Evolutionary conservation across 2,113 vertebrate species (phyloP), one percentile per base, ranked within the genome.

Genomic region (Phaethon lepturus): DNA sequence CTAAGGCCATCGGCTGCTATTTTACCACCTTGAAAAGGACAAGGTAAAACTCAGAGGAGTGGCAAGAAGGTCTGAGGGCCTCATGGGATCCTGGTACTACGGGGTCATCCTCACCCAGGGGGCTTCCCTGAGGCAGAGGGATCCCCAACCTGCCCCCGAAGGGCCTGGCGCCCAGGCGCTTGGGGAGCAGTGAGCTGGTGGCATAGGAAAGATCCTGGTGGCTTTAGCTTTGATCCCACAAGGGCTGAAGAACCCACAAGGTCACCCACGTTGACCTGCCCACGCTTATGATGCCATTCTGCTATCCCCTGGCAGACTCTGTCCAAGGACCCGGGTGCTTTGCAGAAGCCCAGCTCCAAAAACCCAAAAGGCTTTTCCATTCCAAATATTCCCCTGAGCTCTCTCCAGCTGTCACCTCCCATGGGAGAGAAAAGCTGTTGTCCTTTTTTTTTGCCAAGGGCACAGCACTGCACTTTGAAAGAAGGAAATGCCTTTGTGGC

Each of bases 241-340:
- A 29, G 13, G 20, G 25, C 64, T 47, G 45, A 24, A 62, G 38
- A 38, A 38, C 38, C 38, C 38, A 38, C 38, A 38, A 38, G 38
- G 38, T 73, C 45, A 71, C 6, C 13, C 29, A 25, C 8, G 0
- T 1, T 4, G 4, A 72, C 9, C n/a, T n/a, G 28, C 26, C 17
- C 52, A 38, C 7, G 8, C 22, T 69, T 29, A 7, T 2, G 2
- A 0, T 25, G 42, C 11, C 35, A 8, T 38, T 63, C 20, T 33
- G 69, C 5, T 75, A 9, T 58, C 31, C 59, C 79, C 50, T 11
- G 9, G 26, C 33, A 75, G 44, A 18, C 14, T 85, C 45, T 1
- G 1, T 42, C 40, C 44, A 25, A 83, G 31, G 35, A 64, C 20
- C 38, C 42, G 13, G 8, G 55, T n/a, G 13, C 11, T 47, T 42